These are phyloP conservation scores for Pyrgilauda ruficollis DNA, from an alignment of 2,113 vertebrate genomes.

Conservation along the genomic window DNA sequence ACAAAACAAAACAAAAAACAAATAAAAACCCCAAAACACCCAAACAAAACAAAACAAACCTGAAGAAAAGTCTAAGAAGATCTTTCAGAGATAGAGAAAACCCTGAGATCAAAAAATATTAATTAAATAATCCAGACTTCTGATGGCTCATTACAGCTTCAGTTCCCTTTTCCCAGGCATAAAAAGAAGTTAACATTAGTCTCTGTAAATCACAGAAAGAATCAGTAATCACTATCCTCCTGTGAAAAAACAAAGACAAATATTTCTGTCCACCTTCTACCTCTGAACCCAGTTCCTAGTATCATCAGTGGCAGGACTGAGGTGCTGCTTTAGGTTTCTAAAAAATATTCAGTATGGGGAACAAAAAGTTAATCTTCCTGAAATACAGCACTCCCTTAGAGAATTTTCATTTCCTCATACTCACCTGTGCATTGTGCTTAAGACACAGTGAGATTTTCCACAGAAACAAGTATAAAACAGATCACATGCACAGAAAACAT, in stretches of 20 bases:
- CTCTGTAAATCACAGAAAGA: not conserved
- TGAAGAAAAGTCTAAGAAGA: not conserved
- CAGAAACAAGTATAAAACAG: not conserved
- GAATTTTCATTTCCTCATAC: not conserved
- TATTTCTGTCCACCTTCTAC: not conserved
- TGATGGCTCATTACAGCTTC: not conserved
- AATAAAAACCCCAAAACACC: not conserved
- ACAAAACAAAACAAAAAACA: not conserved
- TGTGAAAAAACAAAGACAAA: not conserved
- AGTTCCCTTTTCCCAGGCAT: not conserved
- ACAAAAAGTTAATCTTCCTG: not conserved
- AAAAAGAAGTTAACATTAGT: not conserved
- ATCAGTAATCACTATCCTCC: not conserved
- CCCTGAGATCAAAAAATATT: not conserved
- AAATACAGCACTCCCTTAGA: not conserved
- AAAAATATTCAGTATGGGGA: not conserved
- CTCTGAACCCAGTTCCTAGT: not conserved
- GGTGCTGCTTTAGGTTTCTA: not conserved
- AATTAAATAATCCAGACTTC: not conserved
- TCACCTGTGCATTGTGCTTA: not conserved
- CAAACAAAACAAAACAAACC: not conserved
- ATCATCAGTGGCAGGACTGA: not conserved
- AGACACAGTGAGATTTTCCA: not conserved
- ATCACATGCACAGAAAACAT: not conserved
- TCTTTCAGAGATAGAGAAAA: not conserved